phyloP scores from a whole-genome alignment of 2,888 invertebrate genomes.

The Mactromeris polynyma region DNA sequence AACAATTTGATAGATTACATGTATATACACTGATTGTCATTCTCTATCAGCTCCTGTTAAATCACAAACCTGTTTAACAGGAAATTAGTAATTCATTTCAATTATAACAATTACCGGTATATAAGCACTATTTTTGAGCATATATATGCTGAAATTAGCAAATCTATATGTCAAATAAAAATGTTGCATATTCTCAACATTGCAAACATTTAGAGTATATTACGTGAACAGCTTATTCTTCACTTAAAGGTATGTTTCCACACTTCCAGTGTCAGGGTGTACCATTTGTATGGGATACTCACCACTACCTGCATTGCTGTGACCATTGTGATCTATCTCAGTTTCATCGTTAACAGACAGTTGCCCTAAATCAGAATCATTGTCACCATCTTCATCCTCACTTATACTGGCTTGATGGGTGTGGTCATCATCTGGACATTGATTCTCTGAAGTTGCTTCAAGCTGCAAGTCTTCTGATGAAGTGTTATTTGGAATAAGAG shows the following conservation, averaged over 20 bases:
- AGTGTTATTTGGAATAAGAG: not conserved
- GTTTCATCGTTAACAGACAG: not conserved
- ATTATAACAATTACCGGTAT: not conserved
- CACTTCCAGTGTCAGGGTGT: not conserved
- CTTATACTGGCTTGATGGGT: not conserved
- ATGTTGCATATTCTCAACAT: not conserved
- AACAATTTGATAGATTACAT: not conserved
- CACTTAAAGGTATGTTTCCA: slow-evolving; percentile 29
- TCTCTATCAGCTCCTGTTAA: not conserved
- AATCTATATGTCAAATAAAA: not conserved
- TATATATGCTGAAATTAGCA: not conserved
- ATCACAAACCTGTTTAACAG: slow-evolving; percentile 11
- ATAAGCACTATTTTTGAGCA: not conserved
- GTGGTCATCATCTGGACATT: slow-evolving; percentile 10
- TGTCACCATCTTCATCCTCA: not conserved
- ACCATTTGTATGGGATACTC: not conserved
- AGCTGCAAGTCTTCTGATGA: not conserved
- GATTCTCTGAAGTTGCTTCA: not conserved
- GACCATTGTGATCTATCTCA: not conserved
- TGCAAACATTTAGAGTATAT: not conserved
- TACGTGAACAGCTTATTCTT: not conserved
- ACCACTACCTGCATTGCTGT: slow-evolving; percentile 7
- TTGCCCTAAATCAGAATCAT: not conserved
- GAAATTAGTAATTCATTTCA: not conserved
- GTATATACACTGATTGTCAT: not conserved